Percentiles rank a stretch among this genome's conserved stretches.
Conservation (phyloP, 2,888 invertebrate species). For the Idaea biselata region DNA sequence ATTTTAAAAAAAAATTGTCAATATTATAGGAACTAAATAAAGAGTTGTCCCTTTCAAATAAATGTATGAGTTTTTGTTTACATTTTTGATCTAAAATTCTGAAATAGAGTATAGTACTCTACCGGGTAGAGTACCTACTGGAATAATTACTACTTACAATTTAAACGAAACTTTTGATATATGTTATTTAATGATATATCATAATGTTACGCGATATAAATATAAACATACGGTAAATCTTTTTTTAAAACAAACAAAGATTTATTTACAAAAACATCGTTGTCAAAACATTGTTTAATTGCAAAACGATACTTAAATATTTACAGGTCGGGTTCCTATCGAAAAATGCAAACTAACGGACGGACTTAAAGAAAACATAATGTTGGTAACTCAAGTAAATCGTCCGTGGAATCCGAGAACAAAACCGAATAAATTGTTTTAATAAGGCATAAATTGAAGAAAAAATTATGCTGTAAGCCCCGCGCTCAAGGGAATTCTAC, state of each 20-base stretch:
- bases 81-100: too few species aligned
- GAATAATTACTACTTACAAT: too few species aligned
- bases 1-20: too few species aligned
- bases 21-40: too few species aligned
- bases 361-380: constrained; percentile 58
- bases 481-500: constrained; percentile 6
- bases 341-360: constrained; percentile 63
- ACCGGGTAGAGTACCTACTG: too few species aligned
- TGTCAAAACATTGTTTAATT: constrained; percentile 27
- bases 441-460: constrained; percentile 70
- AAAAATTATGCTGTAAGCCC: constrained; percentile 38
- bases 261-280: constrained; percentile 27
- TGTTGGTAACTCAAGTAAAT: constrained; percentile 61
- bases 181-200: too few species aligned
- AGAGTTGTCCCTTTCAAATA: too few species aligned
- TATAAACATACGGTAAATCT: constrained; percentile 1
- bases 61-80: too few species aligned
- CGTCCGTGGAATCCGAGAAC: constrained; percentile 65
- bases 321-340: constrained; percentile 21
- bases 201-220: too few species aligned
- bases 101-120: too few species aligned
- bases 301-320: constrained; percentile 28
- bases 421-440: constrained; percentile 73
- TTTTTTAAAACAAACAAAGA: constrained; percentile 21
- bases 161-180: too few species aligned